A percentile compares a stretch with the other conserved stretches of the same genome.
These are phyloP conservation scores for Zeus faber DNA, from an alignment of 2,113 vertebrate genomes.

Conservation along the genomic window DNA sequence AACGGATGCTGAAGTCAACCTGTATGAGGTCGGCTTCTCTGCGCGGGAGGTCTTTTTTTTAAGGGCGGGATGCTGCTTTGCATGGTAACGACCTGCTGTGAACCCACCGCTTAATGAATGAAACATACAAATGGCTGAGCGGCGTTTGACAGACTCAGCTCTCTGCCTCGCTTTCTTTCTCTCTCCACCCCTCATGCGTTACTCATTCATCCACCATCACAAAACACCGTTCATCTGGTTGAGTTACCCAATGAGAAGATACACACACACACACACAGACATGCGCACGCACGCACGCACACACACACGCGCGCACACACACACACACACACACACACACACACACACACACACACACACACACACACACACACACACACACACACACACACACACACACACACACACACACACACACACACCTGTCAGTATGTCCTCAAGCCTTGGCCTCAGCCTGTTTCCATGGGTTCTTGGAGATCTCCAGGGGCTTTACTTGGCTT, in stretches of 20 bases:
- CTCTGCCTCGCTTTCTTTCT: constrained; percentile 10
- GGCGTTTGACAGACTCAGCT: constrained; percentile 16
- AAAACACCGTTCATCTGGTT: background rate
- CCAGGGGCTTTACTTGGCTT: constrained; percentile 64
- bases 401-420: constrained; percentile 3
- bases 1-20: constrained; percentile 31
- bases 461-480: constrained; percentile 46
- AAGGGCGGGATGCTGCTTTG: constrained; percentile 56
- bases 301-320: constrained; percentile 1
- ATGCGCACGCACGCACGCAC: background rate
- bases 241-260: too few species aligned
- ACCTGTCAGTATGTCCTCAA: constrained; percentile 43
- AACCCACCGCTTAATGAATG: constrained; percentile 55
- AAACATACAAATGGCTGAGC: constrained; percentile 58
- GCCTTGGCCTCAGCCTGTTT: constrained; percentile 44
- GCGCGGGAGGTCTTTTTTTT: constrained; percentile 44
- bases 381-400: constrained; percentile 24
- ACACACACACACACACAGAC: constrained; percentile 24
- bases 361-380: constrained; percentile 26
- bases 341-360: constrained; percentile 1
- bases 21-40: constrained; percentile 12
- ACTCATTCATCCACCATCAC: too few species aligned
- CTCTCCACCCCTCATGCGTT: constrained; percentile 23
- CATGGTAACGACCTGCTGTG: constrained; percentile 61
- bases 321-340: constrained; percentile 29